These are phyloP conservation scores for Chelonia mydas DNA, from an alignment of 2,797 vertebrate genomes.

Conservation along the genomic window DNA sequence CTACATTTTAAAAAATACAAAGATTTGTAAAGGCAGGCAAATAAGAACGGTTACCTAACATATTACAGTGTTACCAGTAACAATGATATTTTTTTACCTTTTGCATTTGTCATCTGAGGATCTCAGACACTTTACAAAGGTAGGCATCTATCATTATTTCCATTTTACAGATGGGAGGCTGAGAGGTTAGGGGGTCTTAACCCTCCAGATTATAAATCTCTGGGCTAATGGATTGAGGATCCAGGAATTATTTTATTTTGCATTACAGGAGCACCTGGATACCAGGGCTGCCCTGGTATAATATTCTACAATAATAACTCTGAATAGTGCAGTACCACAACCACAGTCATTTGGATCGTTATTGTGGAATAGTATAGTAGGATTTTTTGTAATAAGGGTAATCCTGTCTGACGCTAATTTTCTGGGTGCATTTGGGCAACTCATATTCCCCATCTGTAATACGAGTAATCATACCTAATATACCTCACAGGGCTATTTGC, in stretches of 20 bases:
- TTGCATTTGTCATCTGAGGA: neutral
- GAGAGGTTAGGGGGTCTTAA: neutral
- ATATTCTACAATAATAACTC: neutral
- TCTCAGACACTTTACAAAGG: neutral
- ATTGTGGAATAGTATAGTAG: neutral
- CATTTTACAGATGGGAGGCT: neutral
- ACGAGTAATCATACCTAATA: neutral
- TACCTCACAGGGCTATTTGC: neutral
- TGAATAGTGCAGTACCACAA: neutral
- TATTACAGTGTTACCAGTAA: neutral
- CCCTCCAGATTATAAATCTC: neutral
- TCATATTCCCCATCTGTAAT: neutral
- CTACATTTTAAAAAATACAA: neutral
- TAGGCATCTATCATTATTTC: too few relatives aligned
- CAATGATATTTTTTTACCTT: neutral
- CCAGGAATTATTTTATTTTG: neutral
- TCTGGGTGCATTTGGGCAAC: neutral
- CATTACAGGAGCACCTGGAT: neutral
- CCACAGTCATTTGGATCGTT: neutral
- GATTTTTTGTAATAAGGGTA: neutral
- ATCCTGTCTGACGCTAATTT: neutral
- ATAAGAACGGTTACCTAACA: neutral
- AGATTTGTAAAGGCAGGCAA: neutral
- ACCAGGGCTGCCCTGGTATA: neutral
- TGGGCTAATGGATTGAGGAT: neutral